Conservation (phyloP, 2,888 invertebrate genomes). For the Apotomis capreana region DNA sequence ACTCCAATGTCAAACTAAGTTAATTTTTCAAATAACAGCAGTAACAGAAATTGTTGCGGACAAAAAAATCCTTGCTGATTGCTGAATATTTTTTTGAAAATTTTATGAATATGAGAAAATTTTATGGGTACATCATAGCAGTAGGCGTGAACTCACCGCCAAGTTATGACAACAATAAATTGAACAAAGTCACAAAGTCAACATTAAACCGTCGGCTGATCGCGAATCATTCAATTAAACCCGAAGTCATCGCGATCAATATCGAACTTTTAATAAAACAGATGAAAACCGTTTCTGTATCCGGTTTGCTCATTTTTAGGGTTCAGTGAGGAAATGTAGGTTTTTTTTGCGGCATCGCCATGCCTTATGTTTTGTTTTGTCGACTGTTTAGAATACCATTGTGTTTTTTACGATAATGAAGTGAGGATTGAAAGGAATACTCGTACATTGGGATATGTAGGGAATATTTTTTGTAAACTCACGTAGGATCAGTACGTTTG, state of each 20-base stretch:
- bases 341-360: conserved; percentile 15
- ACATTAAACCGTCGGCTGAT: conserved; percentile 34
- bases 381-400: neutral
- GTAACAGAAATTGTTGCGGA: too few species aligned
- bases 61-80: too few species aligned
- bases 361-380: neutral
- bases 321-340: conserved; percentile 33
- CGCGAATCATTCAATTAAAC: conserved; percentile 41
- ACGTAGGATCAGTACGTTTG: too few species aligned
- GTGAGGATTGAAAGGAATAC: too few species aligned
- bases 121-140: neutral
- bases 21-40: too few species aligned
- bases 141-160: conserved; percentile 23
- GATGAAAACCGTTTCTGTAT: conserved; percentile 33
- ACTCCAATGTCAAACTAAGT: too few species aligned
- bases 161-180: conserved; percentile 36
- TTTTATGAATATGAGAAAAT: too few species aligned
- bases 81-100: too few species aligned
- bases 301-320: conserved; percentile 41
- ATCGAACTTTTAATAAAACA: conserved; percentile 42
- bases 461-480: too few species aligned
- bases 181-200: conserved; percentile 24
- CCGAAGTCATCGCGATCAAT: conserved; percentile 33
- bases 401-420: neutral
- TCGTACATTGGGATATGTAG: too few species aligned